Percentiles rank a stretch among this genome's conserved stretches.
These are phyloP conservation scores for Eupithecia insigniata DNA, from an alignment of 2,888 invertebrate species.

Conservation along the genomic window DNA sequence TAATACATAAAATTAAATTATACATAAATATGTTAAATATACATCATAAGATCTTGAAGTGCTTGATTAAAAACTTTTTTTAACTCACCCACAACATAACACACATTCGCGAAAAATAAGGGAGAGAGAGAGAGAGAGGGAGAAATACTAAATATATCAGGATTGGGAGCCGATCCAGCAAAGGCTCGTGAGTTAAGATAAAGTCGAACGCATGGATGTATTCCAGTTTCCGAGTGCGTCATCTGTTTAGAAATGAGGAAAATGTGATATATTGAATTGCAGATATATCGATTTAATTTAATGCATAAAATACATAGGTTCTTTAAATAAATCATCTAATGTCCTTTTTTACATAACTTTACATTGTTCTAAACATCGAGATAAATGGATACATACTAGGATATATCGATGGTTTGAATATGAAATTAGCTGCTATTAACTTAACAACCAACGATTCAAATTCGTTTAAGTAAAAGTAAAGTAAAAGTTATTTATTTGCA, in stretches of 20 bases:
- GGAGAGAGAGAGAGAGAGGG: neutral
- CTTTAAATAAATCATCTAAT: neutral
- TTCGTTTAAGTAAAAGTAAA: too few relatives aligned
- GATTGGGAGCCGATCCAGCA: neutral
- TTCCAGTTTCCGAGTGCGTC: neutral
- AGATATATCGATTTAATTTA: neutral
- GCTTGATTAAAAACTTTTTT: too few relatives aligned
- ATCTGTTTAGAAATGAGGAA: slow-evolving; percentile 5
- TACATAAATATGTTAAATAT: too few relatives aligned
- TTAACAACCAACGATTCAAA: neutral
- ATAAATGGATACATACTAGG: too few relatives aligned
- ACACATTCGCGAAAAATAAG: neutral
- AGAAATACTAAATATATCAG: neutral
- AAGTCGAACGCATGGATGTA: neutral
- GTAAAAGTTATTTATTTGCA: too few relatives aligned
- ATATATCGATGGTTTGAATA: too few relatives aligned
- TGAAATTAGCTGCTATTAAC: too few relatives aligned
- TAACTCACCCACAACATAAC: too few relatives aligned
- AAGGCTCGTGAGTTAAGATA: neutral
- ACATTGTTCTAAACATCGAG: too few relatives aligned
- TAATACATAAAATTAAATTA: too few relatives aligned
- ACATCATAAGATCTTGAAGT: too few relatives aligned
- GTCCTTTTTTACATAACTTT: neutral
- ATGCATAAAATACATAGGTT: neutral
- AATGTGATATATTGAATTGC: neutral